Conservation (phyloP, 2,888 invertebrate genomes). For the Enchytraeus crypticus region DNA sequence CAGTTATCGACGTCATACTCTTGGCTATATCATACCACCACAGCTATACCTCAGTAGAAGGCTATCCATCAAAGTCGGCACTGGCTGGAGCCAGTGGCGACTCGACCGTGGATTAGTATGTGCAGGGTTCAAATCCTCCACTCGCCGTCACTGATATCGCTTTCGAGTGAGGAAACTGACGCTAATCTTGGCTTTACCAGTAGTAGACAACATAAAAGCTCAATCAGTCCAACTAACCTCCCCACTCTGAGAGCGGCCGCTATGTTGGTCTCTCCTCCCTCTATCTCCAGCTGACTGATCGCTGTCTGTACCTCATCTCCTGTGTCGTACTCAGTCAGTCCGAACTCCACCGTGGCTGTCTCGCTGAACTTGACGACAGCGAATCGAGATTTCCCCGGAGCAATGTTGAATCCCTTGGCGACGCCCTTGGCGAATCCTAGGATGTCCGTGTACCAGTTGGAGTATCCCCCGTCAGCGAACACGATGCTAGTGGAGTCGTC, state of each 20-base stretch:
- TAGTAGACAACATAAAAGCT: no score
- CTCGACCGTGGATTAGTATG: no score
- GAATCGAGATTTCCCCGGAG: background rate
- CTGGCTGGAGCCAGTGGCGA: no score
- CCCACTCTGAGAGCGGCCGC: background rate
- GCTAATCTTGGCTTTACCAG: no score
- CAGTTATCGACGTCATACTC: no score
- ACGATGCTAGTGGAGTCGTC: constrained; percentile 5
- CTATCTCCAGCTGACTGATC: background rate
- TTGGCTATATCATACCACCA: no score
- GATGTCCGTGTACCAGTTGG: background rate
- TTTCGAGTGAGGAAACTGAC: no score
- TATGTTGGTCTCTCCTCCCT: background rate
- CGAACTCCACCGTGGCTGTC: background rate
- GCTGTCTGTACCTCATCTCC: background rate
- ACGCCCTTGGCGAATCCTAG: constrained; percentile 2
- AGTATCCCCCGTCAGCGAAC: background rate
- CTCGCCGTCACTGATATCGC: no score
- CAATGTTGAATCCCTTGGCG: background rate
- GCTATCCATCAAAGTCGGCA: no score
- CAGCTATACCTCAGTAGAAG: no score
- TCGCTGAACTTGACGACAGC: constrained; percentile 2
- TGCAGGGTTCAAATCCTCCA: no score
- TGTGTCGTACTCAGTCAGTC: background rate
- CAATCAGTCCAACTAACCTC: no score